Evolutionary conservation across 2,888 invertebrate genomes (phyloP).

Genomic region (Platycheirus rosarum): DNA sequence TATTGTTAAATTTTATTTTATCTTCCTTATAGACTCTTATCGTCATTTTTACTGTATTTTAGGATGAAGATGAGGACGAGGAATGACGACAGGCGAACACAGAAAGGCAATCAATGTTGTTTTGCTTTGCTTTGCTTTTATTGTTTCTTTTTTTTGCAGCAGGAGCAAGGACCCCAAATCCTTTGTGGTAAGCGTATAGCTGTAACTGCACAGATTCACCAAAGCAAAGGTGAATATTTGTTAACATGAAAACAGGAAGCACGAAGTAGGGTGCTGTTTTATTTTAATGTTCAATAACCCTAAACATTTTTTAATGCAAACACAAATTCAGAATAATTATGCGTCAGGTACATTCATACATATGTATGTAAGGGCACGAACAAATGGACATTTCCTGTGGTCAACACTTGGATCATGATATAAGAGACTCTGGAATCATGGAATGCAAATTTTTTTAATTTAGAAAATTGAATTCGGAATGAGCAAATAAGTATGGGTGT

Average conservation of each 20-base stretch:
- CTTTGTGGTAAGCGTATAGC: not conserved
- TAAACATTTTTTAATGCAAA: not conserved
- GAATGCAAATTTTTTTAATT: no score
- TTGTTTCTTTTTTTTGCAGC: not conserved
- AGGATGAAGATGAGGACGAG: slow-evolving; percentile 9
- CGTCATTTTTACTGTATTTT: not conserved
- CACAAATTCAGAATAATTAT: no score
- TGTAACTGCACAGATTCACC: not conserved
- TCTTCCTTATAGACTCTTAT: slow-evolving; percentile 19
- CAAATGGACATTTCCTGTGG: not conserved
- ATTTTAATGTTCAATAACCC: not conserved
- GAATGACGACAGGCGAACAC: slow-evolving; percentile 44
- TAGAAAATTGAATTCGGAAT: no score
- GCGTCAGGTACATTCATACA: not conserved
- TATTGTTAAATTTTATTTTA: slow-evolving; percentile 29
- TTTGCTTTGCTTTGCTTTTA: slow-evolving; percentile 8
- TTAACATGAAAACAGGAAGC: not conserved
- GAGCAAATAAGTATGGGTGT: no score
- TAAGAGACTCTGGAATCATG: no score
- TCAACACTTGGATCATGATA: no score
- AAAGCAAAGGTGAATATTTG: not conserved
- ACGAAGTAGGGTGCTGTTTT: not conserved
- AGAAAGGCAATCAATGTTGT: slow-evolving; percentile 57
- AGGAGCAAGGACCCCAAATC: not conserved
- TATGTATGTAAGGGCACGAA: not conserved